Base-by-base conservation (phyloP, 2,113 vertebrate genomes). In the Notechis scutatus region DNA sequence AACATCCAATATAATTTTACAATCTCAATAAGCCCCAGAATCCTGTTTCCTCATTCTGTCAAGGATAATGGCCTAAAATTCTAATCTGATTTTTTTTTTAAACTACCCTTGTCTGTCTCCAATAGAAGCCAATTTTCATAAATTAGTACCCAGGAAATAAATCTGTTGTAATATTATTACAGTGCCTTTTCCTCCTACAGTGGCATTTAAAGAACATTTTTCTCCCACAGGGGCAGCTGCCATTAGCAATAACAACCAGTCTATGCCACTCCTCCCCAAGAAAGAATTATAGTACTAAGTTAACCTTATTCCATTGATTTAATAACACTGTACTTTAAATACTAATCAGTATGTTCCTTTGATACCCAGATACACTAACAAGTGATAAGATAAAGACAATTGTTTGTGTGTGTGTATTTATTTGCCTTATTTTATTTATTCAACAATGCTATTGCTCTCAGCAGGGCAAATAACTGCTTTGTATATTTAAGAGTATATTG, bases 211-310 rank as follows among this genome's bases (percentile, higher is more conserved):
- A 88, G 45, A 26, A 52, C 52, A 85, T 56, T 50, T 52, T 85
- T 94, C 93, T 94, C 91, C 94, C 29, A 42, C 59, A 88, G 90
- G 94, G 59, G 86, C 61, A 88, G 94, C 93, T 95, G 42, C 95
- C 93, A 95, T 96, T 95, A 96, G 89, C 93, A 56, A 95, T 94
- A 96, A 96, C 93, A 95, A 93, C 64, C 90, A 92, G 93, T 92
- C 88, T 88, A 89, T 95, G 91, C 87, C 64, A 9, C 92, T 86
- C 91, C 90, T 14, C 18, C 95, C 93, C 47, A 92, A 95, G 94
- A 23, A 55, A 20, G 50, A 54, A 56, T 21, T 54, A 18, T 4
- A n/a, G 12, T 34, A 18, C 39, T 55, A 39, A 42, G 0, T 26
- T 59, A 26, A 20, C 21, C 39, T 47, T 90, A 81, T 81, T 55